Percentiles rank a stretch among this genome's conserved stretches.
These are phyloP conservation scores for Actinopyga echinites DNA, from an alignment of 53 echinoderm and acorn worm genomes.

Conservation along the genomic window DNA sequence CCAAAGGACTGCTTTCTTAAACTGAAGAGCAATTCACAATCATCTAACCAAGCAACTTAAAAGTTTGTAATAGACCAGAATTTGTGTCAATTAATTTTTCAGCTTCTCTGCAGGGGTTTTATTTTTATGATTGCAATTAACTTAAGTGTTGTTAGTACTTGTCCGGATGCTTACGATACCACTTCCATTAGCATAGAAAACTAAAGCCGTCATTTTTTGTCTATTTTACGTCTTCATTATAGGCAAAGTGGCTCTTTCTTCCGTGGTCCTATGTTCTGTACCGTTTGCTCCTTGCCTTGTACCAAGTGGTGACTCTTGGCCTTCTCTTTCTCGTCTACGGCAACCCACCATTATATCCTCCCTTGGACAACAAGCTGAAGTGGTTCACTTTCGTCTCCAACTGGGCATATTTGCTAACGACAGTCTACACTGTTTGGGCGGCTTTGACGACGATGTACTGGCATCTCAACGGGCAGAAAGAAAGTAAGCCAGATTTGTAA, in stretches of 20 bases:
- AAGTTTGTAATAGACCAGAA: no score
- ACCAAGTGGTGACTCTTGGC: slow-evolving; percentile 52
- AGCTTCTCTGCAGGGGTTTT: no score
- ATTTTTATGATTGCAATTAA: no score
- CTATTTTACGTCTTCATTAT: background rate
- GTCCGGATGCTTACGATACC: no score
- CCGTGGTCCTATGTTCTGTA: slow-evolving; percentile 71
- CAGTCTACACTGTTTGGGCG: slow-evolving; percentile 51
- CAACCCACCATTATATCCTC: slow-evolving; percentile 56
- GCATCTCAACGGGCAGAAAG: background rate
- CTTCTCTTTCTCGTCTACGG: slow-evolving; percentile 69
- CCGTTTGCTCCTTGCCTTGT: slow-evolving; percentile 65
- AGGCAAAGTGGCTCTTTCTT: slow-evolving; percentile 64
- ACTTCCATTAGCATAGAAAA: no score
- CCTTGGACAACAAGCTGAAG: slow-evolving; percentile 70
- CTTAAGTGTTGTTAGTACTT: no score
- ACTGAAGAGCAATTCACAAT: no score
- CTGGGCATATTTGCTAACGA: slow-evolving; percentile 65
- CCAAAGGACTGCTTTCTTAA: no score
- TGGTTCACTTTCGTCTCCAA: slow-evolving; percentile 93
- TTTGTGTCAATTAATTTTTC: no score
- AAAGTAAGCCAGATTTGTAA: background rate
- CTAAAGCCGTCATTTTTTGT: no score
- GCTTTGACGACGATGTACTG: slow-evolving; percentile 51
- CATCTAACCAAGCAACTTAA: no score